Base-by-base conservation (phyloP, 2,113 vertebrate genomes). In the Lophius piscatorius region DNA sequence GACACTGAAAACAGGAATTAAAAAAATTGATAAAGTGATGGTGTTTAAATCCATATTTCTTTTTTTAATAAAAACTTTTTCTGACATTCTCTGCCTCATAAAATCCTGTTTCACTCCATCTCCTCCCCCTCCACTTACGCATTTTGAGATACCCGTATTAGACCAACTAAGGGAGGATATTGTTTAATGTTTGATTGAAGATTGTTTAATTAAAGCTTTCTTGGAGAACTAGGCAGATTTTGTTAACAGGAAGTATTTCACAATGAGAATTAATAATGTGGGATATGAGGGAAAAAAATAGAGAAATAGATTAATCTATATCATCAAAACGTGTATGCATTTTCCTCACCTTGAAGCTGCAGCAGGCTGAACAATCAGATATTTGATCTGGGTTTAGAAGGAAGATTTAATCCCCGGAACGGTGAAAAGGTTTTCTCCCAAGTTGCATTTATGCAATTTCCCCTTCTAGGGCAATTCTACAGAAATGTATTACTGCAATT, bases 401-500 rank as follows among this genome's bases (percentile, higher is more conserved):
- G 70, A 71, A 82, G 80, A 86, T 91, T 88, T 86, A 88, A 89
- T 90, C 88, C 87, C 69, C 73, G 24, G 73, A 82, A 88, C 70
- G 70, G 65, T 84, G 80, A 84, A 88, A 83, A 85, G 74, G 78
- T 80, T 90, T 91, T 80, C 76, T 78, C 78, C 70, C 79, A 87
- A 88, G 81, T 89, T 89, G 82, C 70, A 77, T 91, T 88, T 78
- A 84, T 86, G 82, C 84, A 89, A 87, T 90, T 89, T 87, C 85
- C 81, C 80, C 78, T 87, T 82, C 83, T 81, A 72, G 73, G 82
- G 83, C 88, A 86, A 69, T 87, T 90, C 83, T 86, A 89, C 81
- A 84, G 86, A 89, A 90, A 88, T 84, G 71, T 63, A 75, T 90
- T 65, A 79, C 62, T 60, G 73, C 80, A 76, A 81, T 88, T 85